phyloP scores from a whole-genome alignment of 2,113 vertebrate genomes.

The Zapornia atra region DNA sequence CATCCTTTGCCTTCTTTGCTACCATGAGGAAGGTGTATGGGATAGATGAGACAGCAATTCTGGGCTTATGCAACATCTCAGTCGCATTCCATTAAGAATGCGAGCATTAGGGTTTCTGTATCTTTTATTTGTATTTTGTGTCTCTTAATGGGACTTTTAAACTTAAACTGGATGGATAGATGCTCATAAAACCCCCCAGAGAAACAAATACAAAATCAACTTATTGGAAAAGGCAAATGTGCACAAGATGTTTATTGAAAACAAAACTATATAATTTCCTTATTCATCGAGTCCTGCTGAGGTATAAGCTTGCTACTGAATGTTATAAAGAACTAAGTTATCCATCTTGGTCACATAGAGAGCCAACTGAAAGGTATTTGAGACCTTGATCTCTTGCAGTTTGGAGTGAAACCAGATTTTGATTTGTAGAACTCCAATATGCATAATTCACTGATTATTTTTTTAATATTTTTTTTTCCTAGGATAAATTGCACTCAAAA shows the following conservation, averaged over 20 bases:
- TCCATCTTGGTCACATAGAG: conserved; percentile 21
- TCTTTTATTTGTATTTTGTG: neutral
- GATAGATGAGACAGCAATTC: neutral
- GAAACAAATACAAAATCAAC: neutral
- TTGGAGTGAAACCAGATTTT: conserved; percentile 57
- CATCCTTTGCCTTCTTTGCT: neutral
- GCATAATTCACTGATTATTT: conserved; percentile 69
- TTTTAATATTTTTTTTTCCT: neutral
- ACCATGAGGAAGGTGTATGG: accelerated
- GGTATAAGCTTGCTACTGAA: neutral
- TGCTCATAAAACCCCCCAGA: neutral
- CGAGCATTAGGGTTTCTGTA: neutral
- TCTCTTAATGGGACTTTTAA: neutral
- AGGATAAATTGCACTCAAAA: conserved; percentile 59
- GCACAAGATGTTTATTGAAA: neutral
- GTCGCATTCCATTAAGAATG: accelerated
- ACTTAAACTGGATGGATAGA: neutral
- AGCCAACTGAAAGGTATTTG: conserved; percentile 29
- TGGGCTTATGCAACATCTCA: neutral
- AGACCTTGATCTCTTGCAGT: conserved; percentile 31
- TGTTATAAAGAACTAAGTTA: neutral
- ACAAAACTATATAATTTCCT: neutral
- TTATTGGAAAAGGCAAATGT: neutral
- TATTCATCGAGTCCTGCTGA: neutral
- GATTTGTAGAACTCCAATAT: conserved; percentile 41